Evolutionary conservation across 1,140 invertebrate species (phyloP), one percentile per base, ranked within the genome.

Genomic region (Bombus balteatus): DNA sequence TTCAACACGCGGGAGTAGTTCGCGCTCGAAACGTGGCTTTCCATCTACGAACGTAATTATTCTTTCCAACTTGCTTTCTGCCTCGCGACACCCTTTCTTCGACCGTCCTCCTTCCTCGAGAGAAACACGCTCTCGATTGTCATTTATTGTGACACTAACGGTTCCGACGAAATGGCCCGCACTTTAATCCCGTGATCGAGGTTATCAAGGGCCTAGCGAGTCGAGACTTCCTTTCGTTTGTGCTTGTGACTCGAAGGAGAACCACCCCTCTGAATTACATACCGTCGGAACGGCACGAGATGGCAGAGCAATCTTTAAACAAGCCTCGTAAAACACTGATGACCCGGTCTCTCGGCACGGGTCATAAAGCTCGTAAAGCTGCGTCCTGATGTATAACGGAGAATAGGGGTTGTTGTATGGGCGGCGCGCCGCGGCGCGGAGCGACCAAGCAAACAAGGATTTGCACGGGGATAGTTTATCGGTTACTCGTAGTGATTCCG

Each of bases 331-430:
- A 88, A 88, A 84, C 87, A 86, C n/a, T 78, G 74, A 81, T 81
- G 65, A 70, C 68, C 73, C 71, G 77, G 82, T 81, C 83, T 82
- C 41, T 53, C 83, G 74, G n/a, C 66, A 88, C 74, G 59, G 78
- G 74, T 89, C 83, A 88, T 89, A 85, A 89, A 86, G 78, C 83
- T 89, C 70, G 73, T 88, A 89, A 88, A 82, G 65, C 74, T 82
- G 37, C 59, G 80, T 25, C 68, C 37, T 25, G 28, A n/a, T 75
- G 6, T 37, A 15, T 53, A 73, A 32, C 68, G 74, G 39, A 15
- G 53, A 62, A 77, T 71, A 59, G 65, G 43, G 62, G 37, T 68
- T 59, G 37, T 68, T 59, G 73, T 41, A 28, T 47, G 47, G 47
- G 65, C n/a, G 28, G 71, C 41, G 15, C 47, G 43, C 0, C 43